These are phyloP conservation scores for Oreocharis arfaki DNA, from an alignment of 2,113 vertebrate genomes.

Conservation along the genomic window DNA sequence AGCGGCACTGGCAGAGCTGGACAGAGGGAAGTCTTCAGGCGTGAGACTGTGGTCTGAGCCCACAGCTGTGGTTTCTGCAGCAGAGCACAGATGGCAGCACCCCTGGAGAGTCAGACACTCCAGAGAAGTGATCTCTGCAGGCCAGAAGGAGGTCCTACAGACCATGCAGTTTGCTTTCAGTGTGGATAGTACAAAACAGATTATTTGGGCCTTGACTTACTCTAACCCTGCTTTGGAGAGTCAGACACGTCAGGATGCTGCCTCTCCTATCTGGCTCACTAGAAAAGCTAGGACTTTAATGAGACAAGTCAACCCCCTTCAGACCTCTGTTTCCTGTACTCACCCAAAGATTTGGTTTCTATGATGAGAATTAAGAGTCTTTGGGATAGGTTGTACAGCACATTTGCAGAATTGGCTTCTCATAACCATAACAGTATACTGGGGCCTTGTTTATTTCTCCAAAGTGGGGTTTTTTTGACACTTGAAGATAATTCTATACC, in stretches of 20 bases:
- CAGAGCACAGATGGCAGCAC: rapidly evolving
- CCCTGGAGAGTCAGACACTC: neutral
- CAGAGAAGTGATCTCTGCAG: neutral
- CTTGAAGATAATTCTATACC: neutral
- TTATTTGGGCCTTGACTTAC: neutral
- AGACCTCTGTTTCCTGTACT: neutral
- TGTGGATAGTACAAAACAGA: neutral
- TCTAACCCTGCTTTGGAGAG: neutral
- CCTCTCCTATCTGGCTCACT: neutral
- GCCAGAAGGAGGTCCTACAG: neutral
- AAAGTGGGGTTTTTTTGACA: neutral
- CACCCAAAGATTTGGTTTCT: neutral
- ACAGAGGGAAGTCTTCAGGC: neutral
- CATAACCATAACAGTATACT: neutral
- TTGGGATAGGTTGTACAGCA: neutral
- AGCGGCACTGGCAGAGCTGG: neutral
- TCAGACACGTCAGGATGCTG: neutral
- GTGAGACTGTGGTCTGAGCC: rapidly evolving
- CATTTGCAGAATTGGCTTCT: neutral
- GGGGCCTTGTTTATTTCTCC: neutral
- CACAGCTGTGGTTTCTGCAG: neutral
- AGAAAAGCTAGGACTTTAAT: neutral
- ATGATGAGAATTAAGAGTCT: neutral
- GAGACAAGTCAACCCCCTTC: neutral
- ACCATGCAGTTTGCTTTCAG: neutral